phyloP scores from a whole-genome alignment of 2,113 vertebrate species.

The Platysteira castanea region DNA sequence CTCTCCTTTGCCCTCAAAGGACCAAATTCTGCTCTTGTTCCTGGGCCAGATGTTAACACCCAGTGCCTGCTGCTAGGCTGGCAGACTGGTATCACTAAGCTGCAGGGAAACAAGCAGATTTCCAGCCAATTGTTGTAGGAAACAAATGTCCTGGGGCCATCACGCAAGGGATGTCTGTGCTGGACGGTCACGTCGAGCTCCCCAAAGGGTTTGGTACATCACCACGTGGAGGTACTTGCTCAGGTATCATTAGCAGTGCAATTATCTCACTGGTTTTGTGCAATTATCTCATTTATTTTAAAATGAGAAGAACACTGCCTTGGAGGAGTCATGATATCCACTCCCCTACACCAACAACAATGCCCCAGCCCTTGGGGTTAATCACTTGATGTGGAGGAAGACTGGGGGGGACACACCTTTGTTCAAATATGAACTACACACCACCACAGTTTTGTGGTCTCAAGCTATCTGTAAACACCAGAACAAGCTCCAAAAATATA shows the following conservation, averaged over 20 bases:
- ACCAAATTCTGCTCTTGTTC: not conserved
- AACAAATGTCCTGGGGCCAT: not conserved
- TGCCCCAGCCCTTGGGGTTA: not conserved
- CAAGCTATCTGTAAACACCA: not conserved
- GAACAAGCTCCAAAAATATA: not conserved
- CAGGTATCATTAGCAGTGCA: not conserved
- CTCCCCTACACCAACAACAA: not conserved
- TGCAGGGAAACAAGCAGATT: not conserved
- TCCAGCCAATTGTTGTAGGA: not conserved
- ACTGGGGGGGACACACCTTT: not conserved
- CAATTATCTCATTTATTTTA: not conserved
- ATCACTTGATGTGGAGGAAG: not conserved
- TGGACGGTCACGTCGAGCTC: rapidly evolving
- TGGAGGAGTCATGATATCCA: not conserved
- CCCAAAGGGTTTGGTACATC: not conserved
- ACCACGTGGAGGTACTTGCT: not conserved
- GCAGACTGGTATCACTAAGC: not conserved
- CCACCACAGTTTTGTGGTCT: not conserved
- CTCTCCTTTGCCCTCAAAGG: not conserved
- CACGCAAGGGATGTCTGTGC: rapidly evolving
- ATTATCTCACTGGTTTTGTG: not conserved
- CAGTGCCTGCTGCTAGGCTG: not conserved
- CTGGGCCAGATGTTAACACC: not conserved
- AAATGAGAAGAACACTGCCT: not conserved
- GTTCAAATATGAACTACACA: not conserved